Conservation (phyloP, 2,888 invertebrate genomes). For the Diadegma fenestrale region DNA sequence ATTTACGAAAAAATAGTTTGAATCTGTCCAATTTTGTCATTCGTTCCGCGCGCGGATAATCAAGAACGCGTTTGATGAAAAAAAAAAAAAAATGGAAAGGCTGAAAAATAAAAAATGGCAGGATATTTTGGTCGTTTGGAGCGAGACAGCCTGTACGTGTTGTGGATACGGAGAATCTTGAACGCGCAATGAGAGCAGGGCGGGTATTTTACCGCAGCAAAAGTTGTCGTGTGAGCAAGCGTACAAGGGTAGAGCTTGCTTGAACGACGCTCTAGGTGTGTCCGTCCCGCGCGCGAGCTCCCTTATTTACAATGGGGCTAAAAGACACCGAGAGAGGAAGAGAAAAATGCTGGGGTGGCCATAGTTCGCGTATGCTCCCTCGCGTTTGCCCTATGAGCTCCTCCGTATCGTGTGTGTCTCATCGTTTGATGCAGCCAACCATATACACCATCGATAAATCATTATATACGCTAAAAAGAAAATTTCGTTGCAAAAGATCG, state of each 20-base stretch:
- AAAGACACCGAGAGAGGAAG: slow-evolving; percentile 4
- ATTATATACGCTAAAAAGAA: too few relatives aligned
- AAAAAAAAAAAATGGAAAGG: background rate
- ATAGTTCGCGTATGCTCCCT: slow-evolving; percentile 53
- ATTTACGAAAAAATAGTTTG: background rate
- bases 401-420: slow-evolving; percentile 34
- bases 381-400: slow-evolving; percentile 58
- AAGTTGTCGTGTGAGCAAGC: slow-evolving; percentile 49
- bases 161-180: slow-evolving; percentile 38
- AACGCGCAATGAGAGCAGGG: slow-evolving; percentile 40
- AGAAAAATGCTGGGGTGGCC: slow-evolving; percentile 33
- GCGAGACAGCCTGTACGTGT: slow-evolving; percentile 13
- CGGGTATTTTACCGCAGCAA: slow-evolving; percentile 48
- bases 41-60: background rate
- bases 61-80: background rate
- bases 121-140: background rate
- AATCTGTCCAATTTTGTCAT: background rate
- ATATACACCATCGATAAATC: slow-evolving; percentile 38
- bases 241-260: slow-evolving; percentile 54
- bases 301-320: slow-evolving; percentile 54
- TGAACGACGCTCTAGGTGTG: slow-evolving; percentile 61
- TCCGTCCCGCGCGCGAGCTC: slow-evolving; percentile 48
- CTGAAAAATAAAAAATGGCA: background rate
- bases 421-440: slow-evolving; percentile 41
- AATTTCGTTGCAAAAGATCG: too few relatives aligned